Evolutionary conservation across 1,140 invertebrate genomes (phyloP).

Genomic region (Drosophila sechellia): DNA sequence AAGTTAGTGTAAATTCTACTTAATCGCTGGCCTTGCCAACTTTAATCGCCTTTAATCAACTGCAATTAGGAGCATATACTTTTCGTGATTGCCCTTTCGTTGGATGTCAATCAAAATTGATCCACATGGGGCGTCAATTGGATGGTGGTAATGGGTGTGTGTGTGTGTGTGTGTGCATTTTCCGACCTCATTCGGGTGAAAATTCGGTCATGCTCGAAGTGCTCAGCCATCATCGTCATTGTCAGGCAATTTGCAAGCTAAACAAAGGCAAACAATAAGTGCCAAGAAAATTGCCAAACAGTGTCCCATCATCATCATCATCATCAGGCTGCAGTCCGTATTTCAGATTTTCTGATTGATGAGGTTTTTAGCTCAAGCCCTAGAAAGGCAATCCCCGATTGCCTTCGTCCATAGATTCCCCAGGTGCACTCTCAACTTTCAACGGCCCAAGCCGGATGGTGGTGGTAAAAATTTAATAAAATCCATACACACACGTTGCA

Average conservation of each 20-base stretch:
- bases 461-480: constrained; percentile 7
- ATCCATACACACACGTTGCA: not conserved
- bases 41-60: not conserved
- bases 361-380: constrained; percentile 6
- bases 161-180: constrained; percentile 4
- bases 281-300: constrained; percentile 39
- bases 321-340: constrained; percentile 1
- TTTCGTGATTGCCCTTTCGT: constrained; percentile 32
- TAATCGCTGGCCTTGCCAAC: not conserved
- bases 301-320: constrained; percentile 8
- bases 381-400: not conserved
- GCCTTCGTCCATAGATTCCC: not conserved
- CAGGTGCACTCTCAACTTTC: constrained; percentile 3
- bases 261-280: constrained; percentile 35
- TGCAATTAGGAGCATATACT: constrained; percentile 11
- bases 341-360: constrained; percentile 41
- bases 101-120: constrained; percentile 34
- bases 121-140: constrained; percentile 5
- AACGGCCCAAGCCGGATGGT: too few species aligned
- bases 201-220: constrained; percentile 28
- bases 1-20: too few species aligned
- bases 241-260: constrained; percentile 36
- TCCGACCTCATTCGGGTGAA: constrained; percentile 16
- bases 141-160: not conserved
- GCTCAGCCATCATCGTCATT: constrained; percentile 23